Evolutionary conservation across 2,797 vertebrate species (phyloP).

Genomic region (Dendrocincla tyrannina): DNA sequence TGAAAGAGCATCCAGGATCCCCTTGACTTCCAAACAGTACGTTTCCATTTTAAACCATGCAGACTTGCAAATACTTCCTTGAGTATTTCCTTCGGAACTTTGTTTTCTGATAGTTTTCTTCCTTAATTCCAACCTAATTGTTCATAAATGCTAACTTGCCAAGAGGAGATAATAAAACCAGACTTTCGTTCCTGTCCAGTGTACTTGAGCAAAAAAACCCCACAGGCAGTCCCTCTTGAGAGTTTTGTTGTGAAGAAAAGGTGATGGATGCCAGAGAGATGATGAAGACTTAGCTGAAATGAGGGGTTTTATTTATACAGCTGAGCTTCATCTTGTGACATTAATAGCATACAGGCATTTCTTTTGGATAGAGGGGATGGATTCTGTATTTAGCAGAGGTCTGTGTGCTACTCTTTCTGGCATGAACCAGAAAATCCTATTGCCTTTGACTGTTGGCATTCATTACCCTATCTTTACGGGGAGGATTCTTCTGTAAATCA

Average conservation of each 20-base stretch:
- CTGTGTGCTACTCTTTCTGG: neutral
- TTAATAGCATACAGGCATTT: conserved; percentile 38
- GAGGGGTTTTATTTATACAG: conserved; percentile 54
- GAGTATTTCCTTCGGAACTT: neutral
- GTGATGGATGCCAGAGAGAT: conserved; percentile 26
- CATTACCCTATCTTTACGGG: neutral
- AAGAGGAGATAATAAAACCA: conserved; percentile 1
- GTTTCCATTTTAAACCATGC: neutral
- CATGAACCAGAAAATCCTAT: neutral
- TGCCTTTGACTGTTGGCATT: neutral
- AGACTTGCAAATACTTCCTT: neutral
- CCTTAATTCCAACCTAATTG: neutral
- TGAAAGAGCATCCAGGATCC: neutral
- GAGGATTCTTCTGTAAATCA: neutral
- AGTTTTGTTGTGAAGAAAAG: neutral
- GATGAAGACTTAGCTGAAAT: conserved; percentile 29
- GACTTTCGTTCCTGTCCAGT: neutral
- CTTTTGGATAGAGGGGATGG: neutral
- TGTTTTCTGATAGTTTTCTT: neutral
- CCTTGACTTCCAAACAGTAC: neutral
- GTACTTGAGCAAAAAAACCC: neutral
- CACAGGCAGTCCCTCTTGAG: neutral
- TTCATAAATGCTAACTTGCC: neutral
- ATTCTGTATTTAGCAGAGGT: conserved; percentile 4
- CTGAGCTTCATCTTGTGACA: conserved; percentile 53